Base-by-base conservation (phyloP, 1,140 invertebrate genomes). In the Drosophila miranda region DNA sequence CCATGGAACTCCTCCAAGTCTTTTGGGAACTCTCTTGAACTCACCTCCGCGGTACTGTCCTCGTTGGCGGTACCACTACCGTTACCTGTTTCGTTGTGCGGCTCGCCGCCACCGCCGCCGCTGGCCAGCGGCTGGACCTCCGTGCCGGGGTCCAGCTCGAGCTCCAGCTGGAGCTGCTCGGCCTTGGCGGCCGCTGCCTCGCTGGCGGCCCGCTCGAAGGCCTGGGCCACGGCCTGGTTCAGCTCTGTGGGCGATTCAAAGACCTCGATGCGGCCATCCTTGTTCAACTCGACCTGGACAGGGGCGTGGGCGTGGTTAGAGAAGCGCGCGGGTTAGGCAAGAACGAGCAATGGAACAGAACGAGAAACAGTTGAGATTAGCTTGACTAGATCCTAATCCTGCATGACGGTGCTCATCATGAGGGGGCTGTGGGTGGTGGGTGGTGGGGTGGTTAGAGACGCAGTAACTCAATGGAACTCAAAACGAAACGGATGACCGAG, bases 281-380 rank as follows among this genome's bases (percentile, higher is more conserved):
- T 91, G 58, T 89, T 91, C 62, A 92, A 21, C 79, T 91, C 92
- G 75, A 92, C 91, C 92, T 92, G 80, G 57, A 38, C 28, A 41
- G 19, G 45, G 48, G 28, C 30, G 16, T 41, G 43, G 21, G 21
- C 41, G 51, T 54, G 84, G 81, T 90, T 89, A 90, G 58, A 67
- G 50, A 88, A 87, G 82, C 81, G 81, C 77, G 62, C 54, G 67
- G 44, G 81, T 86, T 86, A 86, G 82, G 82, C 73, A 62, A 59
- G 56, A 77, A 45, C 59, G 51, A 72, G 72, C 71, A 71, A 34
- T 38, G 34, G 34, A 80, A 75, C 62, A 68, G 66, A 84, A 84
- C 77, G 48, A 83, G 79, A 82, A 76, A 84, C 72, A 62, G 8
- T 57, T 76, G 14, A 53, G 50, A 80, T 84, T 84, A 84, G 73